Conservation (phyloP, 2,797 vertebrate species). For the Apodemus agrarius region DNA sequence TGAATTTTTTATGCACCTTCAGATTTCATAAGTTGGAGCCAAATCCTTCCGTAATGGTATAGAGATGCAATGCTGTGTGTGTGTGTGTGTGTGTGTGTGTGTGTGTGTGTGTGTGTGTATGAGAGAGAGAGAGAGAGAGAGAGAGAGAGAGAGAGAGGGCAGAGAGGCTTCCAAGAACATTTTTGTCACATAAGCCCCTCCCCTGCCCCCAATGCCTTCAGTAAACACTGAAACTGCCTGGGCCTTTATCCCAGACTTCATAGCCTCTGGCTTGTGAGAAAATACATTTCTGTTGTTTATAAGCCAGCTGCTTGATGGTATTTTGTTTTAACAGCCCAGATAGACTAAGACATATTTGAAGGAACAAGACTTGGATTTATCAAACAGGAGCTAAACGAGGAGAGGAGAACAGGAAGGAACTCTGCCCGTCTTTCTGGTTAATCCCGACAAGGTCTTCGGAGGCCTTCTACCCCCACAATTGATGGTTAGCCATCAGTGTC, state of each 20-base stretch:
- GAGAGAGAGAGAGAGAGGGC: no score
- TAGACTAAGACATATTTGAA: neutral
- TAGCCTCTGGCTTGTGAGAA: neutral
- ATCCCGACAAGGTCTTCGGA: neutral
- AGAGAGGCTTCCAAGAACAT: neutral
- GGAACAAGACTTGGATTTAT: neutral
- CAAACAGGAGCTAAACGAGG: neutral
- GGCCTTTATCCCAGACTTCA: neutral
- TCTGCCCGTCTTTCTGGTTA: neutral
- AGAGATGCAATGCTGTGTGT: neutral
- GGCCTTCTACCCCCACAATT: neutral
- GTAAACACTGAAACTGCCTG: neutral
- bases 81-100: neutral
- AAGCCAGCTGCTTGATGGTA: neutral
- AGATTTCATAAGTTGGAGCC: neutral
- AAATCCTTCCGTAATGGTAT: neutral
- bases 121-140: no score
- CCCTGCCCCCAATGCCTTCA: neutral
- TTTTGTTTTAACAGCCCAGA: neutral
- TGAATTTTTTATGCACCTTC: neutral
- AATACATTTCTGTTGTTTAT: neutral
- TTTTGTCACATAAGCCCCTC: neutral
- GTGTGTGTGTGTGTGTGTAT: no score
- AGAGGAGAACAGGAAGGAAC: neutral
- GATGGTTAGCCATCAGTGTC: neutral